Evolutionary conservation across 2,888 invertebrate species (phyloP).

Genomic region (Epirrhoe alternata): DNA sequence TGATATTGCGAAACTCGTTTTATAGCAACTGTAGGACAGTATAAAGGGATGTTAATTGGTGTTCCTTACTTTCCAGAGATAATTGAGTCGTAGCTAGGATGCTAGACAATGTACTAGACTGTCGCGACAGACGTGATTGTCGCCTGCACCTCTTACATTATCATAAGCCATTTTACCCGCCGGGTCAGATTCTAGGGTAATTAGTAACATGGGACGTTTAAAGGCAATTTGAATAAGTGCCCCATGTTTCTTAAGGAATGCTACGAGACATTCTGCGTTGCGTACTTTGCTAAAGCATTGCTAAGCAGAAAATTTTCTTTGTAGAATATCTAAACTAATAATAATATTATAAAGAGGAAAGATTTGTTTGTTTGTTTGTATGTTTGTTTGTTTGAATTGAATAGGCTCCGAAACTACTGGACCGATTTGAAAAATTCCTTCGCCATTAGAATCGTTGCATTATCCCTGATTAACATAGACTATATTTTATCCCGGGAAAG

Average conservation of each 20-base stretch:
- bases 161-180: constrained; percentile 32
- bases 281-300: constrained; percentile 5
- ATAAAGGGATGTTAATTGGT: constrained; percentile 77
- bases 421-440: too few species aligned
- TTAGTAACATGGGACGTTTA: constrained; percentile 34
- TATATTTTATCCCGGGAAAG: too few species aligned
- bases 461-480: too few species aligned
- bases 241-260: constrained; percentile 35
- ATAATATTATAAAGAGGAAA: too few species aligned
- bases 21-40: constrained; percentile 59
- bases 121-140: constrained; percentile 14
- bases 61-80: constrained; percentile 68
- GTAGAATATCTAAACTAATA: neutral
- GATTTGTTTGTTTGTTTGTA: too few species aligned
- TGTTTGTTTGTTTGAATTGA: too few species aligned
- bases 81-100: constrained; percentile 74
- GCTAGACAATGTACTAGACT: constrained; percentile 68
- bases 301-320: neutral
- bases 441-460: too few species aligned
- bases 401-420: too few species aligned
- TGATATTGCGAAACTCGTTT: constrained; percentile 50
- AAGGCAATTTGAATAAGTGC: constrained; percentile 37
- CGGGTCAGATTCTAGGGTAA: constrained; percentile 32
- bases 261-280: constrained; percentile 16
- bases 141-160: constrained; percentile 29